Evolutionary conservation across 2,113 vertebrate genomes (phyloP).

Genomic region (Sander lucioperca): DNA sequence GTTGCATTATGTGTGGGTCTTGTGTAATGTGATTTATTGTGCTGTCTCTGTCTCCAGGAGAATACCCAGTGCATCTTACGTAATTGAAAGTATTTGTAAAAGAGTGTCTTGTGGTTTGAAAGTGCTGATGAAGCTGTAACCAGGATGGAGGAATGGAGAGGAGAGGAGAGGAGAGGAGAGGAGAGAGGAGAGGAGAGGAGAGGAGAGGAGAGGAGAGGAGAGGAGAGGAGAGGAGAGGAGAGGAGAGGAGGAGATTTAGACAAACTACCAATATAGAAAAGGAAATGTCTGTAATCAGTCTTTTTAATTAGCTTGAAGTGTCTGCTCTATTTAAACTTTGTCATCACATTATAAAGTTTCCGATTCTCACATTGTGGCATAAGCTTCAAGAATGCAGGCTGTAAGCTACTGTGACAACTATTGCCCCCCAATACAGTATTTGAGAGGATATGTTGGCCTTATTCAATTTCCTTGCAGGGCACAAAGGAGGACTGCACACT

Average conservation of each 20-base stretch:
- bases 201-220: neutral
- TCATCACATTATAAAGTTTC: neutral
- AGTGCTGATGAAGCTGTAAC: constrained; percentile 29
- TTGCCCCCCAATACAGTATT: neutral
- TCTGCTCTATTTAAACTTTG: neutral
- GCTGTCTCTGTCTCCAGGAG: constrained; percentile 20
- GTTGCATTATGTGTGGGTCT: constrained; percentile 11
- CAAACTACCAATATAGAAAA: neutral
- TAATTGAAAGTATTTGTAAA: constrained; percentile 46
- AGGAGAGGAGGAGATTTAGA: neutral
- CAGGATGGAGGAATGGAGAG: neutral
- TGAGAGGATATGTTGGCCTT: neutral
- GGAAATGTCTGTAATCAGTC: neutral
- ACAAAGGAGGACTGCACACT: too few relatives aligned
- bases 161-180: too few relatives aligned
- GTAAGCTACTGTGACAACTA: neutral
- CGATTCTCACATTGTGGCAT: neutral
- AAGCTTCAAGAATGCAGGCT: neutral
- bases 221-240: too few relatives aligned
- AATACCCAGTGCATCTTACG: constrained; percentile 14
- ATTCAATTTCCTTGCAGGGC: neutral
- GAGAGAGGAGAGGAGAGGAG: neutral
- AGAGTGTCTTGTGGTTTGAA: constrained; percentile 26
- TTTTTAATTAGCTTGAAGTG: neutral
- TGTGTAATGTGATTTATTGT: constrained; percentile 48